Evolutionary conservation across 1,140 invertebrate genomes (phyloP).

Genomic region (Drosophila triauraria): DNA sequence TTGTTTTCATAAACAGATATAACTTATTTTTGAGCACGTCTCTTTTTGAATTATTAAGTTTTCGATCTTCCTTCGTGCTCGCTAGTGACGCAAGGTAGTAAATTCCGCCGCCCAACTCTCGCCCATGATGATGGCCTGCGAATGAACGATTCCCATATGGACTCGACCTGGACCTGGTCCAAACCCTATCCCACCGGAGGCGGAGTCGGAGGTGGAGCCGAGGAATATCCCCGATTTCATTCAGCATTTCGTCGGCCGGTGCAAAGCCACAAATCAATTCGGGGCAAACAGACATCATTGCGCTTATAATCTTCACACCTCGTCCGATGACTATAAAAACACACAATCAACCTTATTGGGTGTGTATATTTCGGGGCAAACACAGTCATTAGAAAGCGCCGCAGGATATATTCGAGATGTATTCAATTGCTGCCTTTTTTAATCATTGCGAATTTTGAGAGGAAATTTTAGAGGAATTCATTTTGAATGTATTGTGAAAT

Average conservation of each 20-base stretch:
- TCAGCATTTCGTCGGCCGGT: slow-evolving; percentile 37
- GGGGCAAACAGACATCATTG: slow-evolving; percentile 20
- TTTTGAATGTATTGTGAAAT: not conserved
- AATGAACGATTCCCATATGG: slow-evolving; percentile 66
- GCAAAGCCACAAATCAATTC: slow-evolving; percentile 58
- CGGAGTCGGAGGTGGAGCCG: not conserved
- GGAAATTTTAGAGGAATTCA: not conserved
- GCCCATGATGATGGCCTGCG: slow-evolving; percentile 53
- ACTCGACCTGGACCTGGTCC: slow-evolving; percentile 32
- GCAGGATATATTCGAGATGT: slow-evolving; percentile 44
- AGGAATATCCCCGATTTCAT: slow-evolving; percentile 36
- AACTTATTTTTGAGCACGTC: slow-evolving; percentile 63
- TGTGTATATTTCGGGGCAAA: slow-evolving; percentile 25
- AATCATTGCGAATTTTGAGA: not conserved
- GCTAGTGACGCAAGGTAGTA: slow-evolving; percentile 73
- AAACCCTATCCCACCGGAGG: not conserved
- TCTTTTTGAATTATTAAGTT: slow-evolving; percentile 74
- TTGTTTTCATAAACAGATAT: slow-evolving; percentile 75
- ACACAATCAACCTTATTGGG: slow-evolving; percentile 38
- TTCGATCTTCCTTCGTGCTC: slow-evolving; percentile 23
- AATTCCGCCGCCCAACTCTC: slow-evolving; percentile 45
- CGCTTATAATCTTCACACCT: slow-evolving; percentile 41
- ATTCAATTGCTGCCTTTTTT: not conserved
- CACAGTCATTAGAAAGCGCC: slow-evolving; percentile 40
- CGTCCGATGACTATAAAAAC: slow-evolving; percentile 58